A percentile compares a stretch with the other conserved stretches of the same genome.
These are phyloP conservation scores for Nannoperca australis DNA, from an alignment of 2,797 vertebrate species.

Conservation along the genomic window DNA sequence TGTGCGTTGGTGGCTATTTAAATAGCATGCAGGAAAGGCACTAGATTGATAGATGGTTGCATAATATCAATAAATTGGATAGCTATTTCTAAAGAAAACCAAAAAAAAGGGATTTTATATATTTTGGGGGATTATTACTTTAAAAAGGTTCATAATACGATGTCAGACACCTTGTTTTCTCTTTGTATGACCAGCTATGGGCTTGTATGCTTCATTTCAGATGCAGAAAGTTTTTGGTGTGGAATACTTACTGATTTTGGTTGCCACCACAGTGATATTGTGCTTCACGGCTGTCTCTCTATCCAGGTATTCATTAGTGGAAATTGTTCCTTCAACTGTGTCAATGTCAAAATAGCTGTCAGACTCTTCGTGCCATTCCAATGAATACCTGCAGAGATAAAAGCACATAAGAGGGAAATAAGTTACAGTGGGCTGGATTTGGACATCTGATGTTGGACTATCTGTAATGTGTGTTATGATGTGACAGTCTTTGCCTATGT, in stretches of 20 bases:
- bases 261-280: conserved; percentile 93
- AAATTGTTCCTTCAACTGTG: conserved; percentile 91
- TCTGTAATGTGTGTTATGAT: too few species aligned
- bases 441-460: too few species aligned
- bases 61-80: background rate
- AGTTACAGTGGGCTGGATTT: background rate
- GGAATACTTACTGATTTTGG: conserved; percentile 96
- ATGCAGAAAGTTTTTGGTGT: background rate
- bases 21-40: background rate
- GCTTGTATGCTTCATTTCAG: background rate
- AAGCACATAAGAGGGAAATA: background rate
- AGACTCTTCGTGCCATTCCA: conserved; percentile 88
- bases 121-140: too few species aligned
- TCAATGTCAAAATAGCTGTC: conserved; percentile 93
- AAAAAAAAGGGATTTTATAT: background rate
- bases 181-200: background rate
- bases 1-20: too few species aligned
- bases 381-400: conserved; percentile 87
- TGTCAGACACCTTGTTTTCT: background rate
- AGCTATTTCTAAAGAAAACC: background rate
- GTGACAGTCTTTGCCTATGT: too few species aligned
- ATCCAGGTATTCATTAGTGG: conserved; percentile 91
- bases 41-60: background rate
- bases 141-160: background rate
- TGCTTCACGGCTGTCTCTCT: conserved; percentile 90